These are phyloP conservation scores for Anthophora plumipes DNA, from an alignment of 2,888 invertebrate species.

Conservation along the genomic window DNA sequence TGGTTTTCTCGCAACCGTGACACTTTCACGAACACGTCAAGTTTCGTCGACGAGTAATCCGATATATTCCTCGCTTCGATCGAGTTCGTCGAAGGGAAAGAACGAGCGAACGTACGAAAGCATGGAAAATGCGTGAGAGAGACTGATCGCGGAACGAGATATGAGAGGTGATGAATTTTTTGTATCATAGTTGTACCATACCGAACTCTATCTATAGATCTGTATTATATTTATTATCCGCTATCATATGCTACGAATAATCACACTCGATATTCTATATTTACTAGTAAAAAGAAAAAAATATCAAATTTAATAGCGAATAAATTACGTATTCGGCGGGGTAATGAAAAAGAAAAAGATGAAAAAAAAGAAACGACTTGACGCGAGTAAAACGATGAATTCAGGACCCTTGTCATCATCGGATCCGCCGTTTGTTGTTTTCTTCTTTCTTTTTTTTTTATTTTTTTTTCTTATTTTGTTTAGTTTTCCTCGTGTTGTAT, in stretches of 20 bases:
- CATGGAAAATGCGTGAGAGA: conserved; percentile 57
- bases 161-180: conserved; percentile 60
- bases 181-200: conserved; percentile 84
- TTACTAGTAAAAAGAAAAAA: conserved; percentile 78
- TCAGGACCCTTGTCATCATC: conserved; percentile 33
- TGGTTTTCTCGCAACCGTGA: conserved; percentile 31
- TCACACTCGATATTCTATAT: conserved; percentile 83
- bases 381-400: conserved; percentile 51
- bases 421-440: conserved; percentile 63
- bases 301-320: conserved; percentile 83
- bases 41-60: conserved; percentile 43
- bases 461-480: conserved; percentile 51
- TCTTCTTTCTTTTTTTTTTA: conserved; percentile 38
- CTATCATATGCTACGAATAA: conserved; percentile 82
- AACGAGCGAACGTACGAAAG: conserved; percentile 48
- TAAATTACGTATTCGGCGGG: conserved; percentile 78
- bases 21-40: conserved; percentile 21
- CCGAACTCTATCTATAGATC: conserved; percentile 83
- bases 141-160: conserved; percentile 63
- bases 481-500: conserved; percentile 23
- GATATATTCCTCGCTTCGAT: conserved; percentile 46
- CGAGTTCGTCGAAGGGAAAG: conserved; percentile 48
- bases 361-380: conserved; percentile 51
- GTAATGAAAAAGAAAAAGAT: conserved; percentile 23
- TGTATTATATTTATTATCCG: conserved; percentile 83